phyloP scores from a whole-genome alignment of 2,888 invertebrate species.

The Pseudoips prasinana region DNA sequence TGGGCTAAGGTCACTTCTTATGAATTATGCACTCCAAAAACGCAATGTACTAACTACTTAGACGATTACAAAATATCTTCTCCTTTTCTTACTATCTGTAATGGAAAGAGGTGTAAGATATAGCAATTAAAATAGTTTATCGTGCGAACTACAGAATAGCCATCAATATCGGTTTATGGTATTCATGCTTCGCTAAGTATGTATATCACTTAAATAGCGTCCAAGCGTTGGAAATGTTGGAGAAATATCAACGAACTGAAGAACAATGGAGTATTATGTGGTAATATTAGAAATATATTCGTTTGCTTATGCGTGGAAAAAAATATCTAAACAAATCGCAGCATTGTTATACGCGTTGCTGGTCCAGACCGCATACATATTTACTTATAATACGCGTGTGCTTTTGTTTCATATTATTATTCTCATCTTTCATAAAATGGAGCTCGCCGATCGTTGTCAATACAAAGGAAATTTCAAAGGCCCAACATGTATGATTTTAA shows the following conservation, averaged over 20 bases:
- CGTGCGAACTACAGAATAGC: too few species aligned
- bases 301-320: constrained; percentile 74
- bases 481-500: too few species aligned
- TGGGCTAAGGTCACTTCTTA: too few species aligned
- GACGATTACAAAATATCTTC: too few species aligned
- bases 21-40: too few species aligned
- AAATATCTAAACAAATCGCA: constrained; percentile 78
- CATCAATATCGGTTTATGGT: constrained; percentile 58
- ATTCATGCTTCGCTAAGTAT: constrained; percentile 67
- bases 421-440: constrained; percentile 30
- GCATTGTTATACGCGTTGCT: constrained; percentile 69
- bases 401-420: constrained; percentile 26
- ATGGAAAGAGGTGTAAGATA: too few species aligned
- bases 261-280: constrained; percentile 82
- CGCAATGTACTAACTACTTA: too few species aligned
- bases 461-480: neutral
- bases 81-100: too few species aligned
- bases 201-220: constrained; percentile 69
- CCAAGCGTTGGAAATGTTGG: constrained; percentile 69
- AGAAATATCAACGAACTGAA: constrained; percentile 74
- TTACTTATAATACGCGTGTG: constrained; percentile 33
- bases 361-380: constrained; percentile 57
- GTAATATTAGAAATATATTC: constrained; percentile 81
- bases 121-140: too few species aligned
- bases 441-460: constrained; percentile 15